These are phyloP conservation scores for Lepeophtheirus nordmannii DNA, from an alignment of 2,888 invertebrate species.

Conservation along the genomic window DNA sequence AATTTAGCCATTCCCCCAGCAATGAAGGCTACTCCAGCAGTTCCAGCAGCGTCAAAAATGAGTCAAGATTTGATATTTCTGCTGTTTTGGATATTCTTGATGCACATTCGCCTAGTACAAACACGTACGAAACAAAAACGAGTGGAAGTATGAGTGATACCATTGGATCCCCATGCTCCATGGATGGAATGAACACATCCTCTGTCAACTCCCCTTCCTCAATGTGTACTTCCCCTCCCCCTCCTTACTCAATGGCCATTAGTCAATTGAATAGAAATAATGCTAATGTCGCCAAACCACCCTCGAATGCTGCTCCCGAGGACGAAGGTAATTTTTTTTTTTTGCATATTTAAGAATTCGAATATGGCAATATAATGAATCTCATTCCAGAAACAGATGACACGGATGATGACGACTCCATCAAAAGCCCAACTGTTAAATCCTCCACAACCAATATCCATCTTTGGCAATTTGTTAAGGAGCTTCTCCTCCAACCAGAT, in stretches of 20 bases:
- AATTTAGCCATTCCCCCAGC: neutral
- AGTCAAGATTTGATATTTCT: neutral
- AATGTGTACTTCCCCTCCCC: neutral
- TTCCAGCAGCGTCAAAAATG: neutral
- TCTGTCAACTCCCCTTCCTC: neutral
- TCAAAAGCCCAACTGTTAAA: neutral
- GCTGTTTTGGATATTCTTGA: conserved; percentile 17
- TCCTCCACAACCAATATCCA: conserved; percentile 69
- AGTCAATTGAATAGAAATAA: neutral
- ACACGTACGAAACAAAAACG: neutral
- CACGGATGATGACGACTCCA: neutral
- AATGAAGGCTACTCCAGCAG: neutral
- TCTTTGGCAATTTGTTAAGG: conserved; percentile 96
- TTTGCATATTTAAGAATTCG: too few species aligned
- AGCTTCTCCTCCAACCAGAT: conserved; percentile 73
- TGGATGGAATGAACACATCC: conserved; percentile 4
- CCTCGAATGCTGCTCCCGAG: neutral
- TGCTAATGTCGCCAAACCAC: neutral
- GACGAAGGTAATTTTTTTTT: neutral
- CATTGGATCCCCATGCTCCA: neutral
- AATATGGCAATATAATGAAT: neutral
- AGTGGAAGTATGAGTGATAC: neutral
- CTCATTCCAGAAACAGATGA: neutral
- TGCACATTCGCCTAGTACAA: neutral
- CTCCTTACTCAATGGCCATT: neutral